Conservation (phyloP, 1,140 invertebrate genomes). For the Conus ventricosus region DNA sequence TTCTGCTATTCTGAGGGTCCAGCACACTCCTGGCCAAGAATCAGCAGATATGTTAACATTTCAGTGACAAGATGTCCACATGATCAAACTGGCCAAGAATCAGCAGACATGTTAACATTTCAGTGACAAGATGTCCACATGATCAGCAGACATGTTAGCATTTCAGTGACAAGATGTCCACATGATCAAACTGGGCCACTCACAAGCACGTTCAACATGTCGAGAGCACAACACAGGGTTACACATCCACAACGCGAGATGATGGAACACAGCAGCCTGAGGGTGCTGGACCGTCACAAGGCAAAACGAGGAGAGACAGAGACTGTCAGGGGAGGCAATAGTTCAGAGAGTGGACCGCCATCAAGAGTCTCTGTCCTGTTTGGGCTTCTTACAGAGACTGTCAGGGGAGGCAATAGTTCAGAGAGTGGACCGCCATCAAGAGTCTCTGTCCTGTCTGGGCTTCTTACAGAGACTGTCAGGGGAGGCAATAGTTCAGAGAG, state of each 20-base stretch:
- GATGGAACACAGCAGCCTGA: not conserved
- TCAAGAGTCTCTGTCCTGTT: slow-evolving; percentile 63
- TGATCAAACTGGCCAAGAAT: too few species aligned
- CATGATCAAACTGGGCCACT: too few species aligned
- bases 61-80: too few species aligned
- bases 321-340: not conserved
- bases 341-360: not conserved
- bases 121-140: too few species aligned
- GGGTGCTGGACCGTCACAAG: not conserved
- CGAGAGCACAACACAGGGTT: not conserved
- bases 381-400: slow-evolving; percentile 54
- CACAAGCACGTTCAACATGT: too few species aligned
- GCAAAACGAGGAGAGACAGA: not conserved
- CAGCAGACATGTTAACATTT: too few species aligned
- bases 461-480: slow-evolving; percentile 51
- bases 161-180: too few species aligned
- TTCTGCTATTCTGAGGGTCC: not conserved
- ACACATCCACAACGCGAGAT: not conserved
- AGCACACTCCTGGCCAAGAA: not conserved
- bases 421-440: slow-evolving; percentile 38
- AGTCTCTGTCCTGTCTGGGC: slow-evolving; percentile 60
- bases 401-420: not conserved
- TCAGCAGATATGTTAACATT: not conserved
- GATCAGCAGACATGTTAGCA: too few species aligned
- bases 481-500: not conserved